Percentiles rank a stretch among this genome's conserved stretches.
phyloP scores from a whole-genome alignment of 2,888 invertebrate genomes.

The Autographa pulchrina region DNA sequence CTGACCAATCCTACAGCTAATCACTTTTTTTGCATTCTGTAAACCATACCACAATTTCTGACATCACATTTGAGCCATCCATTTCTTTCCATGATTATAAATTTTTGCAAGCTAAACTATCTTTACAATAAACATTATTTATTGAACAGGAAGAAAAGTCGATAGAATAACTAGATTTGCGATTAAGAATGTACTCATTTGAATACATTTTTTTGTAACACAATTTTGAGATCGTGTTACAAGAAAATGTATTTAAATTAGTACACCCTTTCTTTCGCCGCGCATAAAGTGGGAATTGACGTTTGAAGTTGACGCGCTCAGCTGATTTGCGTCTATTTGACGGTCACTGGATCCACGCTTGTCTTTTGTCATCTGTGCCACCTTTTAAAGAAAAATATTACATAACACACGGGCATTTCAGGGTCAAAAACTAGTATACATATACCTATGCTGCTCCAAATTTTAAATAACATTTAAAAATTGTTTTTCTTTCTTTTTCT shows the following conservation, averaged over 20 bases:
- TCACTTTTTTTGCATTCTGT: too few species aligned
- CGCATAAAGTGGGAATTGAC: slow-evolving; percentile 67
- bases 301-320: slow-evolving; percentile 56
- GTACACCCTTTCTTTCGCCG: slow-evolving; percentile 82
- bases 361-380: slow-evolving; percentile 80
- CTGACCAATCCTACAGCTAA: too few species aligned
- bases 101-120: too few species aligned
- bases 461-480: too few species aligned
- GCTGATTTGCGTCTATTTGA: slow-evolving; percentile 60
- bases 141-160: too few species aligned
- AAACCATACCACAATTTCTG: too few species aligned
- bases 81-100: too few species aligned
- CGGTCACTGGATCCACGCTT: slow-evolving; percentile 71
- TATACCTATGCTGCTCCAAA: too few species aligned
- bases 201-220: background rate
- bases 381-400: slow-evolving; percentile 67
- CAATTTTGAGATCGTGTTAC: background rate
- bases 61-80: too few species aligned
- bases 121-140: too few species aligned
- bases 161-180: background rate
- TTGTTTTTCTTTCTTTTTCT: too few species aligned
- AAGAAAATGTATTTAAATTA: slow-evolving; percentile 70
- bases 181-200: background rate
- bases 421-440: too few species aligned
- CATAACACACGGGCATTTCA: background rate